These are phyloP conservation scores for Malacosoma neustria DNA, from an alignment of 2,888 invertebrate genomes.

Conservation along the genomic window DNA sequence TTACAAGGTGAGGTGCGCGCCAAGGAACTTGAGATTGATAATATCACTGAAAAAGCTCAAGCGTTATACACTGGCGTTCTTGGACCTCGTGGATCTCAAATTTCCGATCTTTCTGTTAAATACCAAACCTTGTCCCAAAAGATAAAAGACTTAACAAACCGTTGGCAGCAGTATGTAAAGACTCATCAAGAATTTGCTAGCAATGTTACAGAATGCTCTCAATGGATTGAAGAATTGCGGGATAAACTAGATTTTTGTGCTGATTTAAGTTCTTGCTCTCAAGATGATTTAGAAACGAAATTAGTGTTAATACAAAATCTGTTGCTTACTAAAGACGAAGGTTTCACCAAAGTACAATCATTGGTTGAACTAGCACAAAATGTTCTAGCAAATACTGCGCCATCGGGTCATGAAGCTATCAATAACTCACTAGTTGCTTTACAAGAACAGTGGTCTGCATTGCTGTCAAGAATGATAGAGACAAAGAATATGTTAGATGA, in stretches of 20 bases:
- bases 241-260: conserved; percentile 92
- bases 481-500: conserved; percentile 91
- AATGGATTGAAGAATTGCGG: conserved; percentile 88
- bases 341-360: conserved; percentile 89
- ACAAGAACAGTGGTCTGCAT: conserved; percentile 92
- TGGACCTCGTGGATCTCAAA: conserved; percentile 84
- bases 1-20: conserved; percentile 92
- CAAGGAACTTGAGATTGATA: conserved; percentile 93
- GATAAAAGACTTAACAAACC: conserved; percentile 91
- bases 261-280: conserved; percentile 85
- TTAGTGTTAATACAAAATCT: conserved; percentile 90
- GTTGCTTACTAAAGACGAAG: conserved; percentile 93
- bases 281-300: conserved; percentile 90
- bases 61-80: conserved; percentile 83
- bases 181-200: conserved; percentile 92
- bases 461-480: conserved; percentile 92
- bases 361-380: conserved; percentile 94
- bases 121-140: conserved; percentile 93
- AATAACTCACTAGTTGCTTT: conserved; percentile 87
- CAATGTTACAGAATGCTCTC: conserved; percentile 84
- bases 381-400: conserved; percentile 92
- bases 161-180: conserved; percentile 94
- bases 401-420: conserved; percentile 89
- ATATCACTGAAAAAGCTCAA: conserved; percentile 93
- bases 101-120: conserved; percentile 92